Conservation (phyloP, 1,140 invertebrate genomes). For the Magallana gigas region DNA sequence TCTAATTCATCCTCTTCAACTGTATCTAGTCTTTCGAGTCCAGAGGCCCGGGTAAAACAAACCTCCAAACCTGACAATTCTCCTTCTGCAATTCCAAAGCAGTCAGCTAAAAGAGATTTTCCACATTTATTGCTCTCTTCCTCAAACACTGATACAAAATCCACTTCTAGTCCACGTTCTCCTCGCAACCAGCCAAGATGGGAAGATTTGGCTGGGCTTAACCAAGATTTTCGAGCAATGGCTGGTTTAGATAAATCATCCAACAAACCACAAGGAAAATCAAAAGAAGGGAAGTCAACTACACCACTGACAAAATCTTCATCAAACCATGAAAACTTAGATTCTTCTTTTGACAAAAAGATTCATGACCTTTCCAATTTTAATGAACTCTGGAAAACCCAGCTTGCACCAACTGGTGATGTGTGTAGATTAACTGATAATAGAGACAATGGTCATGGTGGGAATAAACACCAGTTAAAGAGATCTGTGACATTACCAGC, state of each 20-base stretch:
- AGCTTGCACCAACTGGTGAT: slow-evolving; percentile 65
- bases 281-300: not conserved
- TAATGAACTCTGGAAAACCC: slow-evolving; percentile 65
- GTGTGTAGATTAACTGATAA: slow-evolving; percentile 44
- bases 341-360: slow-evolving; percentile 53
- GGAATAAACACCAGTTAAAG: slow-evolving; percentile 40
- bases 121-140: slow-evolving; percentile 43
- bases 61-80: slow-evolving; percentile 33
- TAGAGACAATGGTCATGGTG: slow-evolving; percentile 27
- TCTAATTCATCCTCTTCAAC: slow-evolving; percentile 46
- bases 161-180: slow-evolving; percentile 61
- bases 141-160: not conserved
- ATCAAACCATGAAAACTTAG: slow-evolving; percentile 4
- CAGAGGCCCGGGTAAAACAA: slow-evolving; percentile 25
- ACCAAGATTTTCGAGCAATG: slow-evolving; percentile 57
- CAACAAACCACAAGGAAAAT: not conserved
- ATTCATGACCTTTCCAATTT: slow-evolving; percentile 62
- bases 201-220: slow-evolving; percentile 67
- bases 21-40: slow-evolving; percentile 47
- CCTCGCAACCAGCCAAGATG: slow-evolving; percentile 65
- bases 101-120: slow-evolving; percentile 44
- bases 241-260: slow-evolving; percentile 40
- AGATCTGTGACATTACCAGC: slow-evolving; percentile 54
- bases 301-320: not conserved
- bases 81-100: not conserved